Conservation (phyloP, 2,113 vertebrate species). For the Cottus gobio region DNA sequence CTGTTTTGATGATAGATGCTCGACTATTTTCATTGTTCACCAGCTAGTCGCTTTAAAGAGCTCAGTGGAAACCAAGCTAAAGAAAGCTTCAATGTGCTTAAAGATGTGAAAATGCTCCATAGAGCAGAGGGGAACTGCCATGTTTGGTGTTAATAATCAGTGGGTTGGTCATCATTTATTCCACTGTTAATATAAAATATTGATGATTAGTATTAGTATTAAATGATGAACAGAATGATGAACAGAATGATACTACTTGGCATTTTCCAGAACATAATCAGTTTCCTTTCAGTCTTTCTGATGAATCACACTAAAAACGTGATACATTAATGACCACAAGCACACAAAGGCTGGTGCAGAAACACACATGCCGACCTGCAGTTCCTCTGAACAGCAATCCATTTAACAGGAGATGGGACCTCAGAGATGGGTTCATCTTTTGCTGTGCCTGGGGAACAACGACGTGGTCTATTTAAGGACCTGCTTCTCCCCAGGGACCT, state of each 20-base stretch:
- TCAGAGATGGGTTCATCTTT: conserved; percentile 51
- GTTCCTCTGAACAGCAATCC: conserved; percentile 49
- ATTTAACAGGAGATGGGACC: conserved; percentile 56
- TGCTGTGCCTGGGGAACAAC: conserved; percentile 44
- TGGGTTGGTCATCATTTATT: neutral
- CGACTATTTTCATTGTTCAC: neutral
- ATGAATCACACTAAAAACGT: conserved; percentile 5
- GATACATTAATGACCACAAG: conserved; percentile 3
- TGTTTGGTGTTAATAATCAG: neutral
- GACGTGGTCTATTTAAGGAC: conserved; percentile 62
- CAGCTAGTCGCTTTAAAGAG: neutral
- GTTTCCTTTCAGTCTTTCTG: neutral
- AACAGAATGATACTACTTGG: conserved; percentile 2
- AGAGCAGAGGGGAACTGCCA: neutral
- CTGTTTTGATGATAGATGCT: neutral
- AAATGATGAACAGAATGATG: neutral
- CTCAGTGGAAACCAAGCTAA: neutral
- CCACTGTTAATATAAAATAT: neutral
- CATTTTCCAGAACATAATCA: neutral
- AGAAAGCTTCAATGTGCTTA: neutral
- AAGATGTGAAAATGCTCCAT: neutral
- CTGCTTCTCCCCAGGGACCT: conserved; percentile 39
- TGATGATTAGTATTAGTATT: neutral
- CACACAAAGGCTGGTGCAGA: neutral
- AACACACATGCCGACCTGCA: conserved; percentile 34